Evolutionary conservation across 92 coral and sea anemone genomes (phyloP).

Genomic region (Epizoanthus rinbou): DNA sequence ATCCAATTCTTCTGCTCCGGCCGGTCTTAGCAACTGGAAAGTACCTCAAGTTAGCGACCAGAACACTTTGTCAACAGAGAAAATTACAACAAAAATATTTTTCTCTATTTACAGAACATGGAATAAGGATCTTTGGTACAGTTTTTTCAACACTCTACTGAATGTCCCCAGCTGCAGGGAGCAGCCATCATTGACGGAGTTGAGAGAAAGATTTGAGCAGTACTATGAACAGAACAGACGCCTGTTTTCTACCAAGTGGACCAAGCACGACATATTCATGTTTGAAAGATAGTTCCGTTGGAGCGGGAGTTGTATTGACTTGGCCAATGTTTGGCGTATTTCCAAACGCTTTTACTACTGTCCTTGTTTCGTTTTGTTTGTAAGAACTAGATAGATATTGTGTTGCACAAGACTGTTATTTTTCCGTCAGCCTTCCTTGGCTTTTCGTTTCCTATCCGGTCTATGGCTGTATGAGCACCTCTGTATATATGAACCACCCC

Average conservation of each 20-base stretch:
- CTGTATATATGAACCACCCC: too few species aligned
- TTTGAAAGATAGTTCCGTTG: slow-evolving; percentile 22
- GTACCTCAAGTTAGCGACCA: background rate
- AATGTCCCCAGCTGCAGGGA: slow-evolving; percentile 70
- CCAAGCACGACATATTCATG: slow-evolving; percentile 60
- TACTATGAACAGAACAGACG: slow-evolving; percentile 23
- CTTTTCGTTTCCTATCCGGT: too few species aligned
- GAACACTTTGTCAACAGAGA: background rate
- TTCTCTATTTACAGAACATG: slow-evolving; percentile 57
- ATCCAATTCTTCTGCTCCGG: too few species aligned
- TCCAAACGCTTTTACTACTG: too few species aligned
- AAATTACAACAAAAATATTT: background rate
- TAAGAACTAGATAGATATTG: too few species aligned
- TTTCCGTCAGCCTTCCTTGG: too few species aligned
- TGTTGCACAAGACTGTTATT: too few species aligned
- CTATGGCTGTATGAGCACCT: too few species aligned
- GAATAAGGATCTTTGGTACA: slow-evolving; percentile 70
- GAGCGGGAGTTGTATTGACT: background rate
- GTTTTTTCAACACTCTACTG: slow-evolving; percentile 75
- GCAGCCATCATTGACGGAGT: slow-evolving; percentile 70
- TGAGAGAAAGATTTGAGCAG: slow-evolving; percentile 69
- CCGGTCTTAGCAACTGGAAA: too few species aligned
- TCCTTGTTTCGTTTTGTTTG: too few species aligned
- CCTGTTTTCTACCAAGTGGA: slow-evolving; percentile 28
- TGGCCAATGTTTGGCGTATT: too few species aligned